Base-by-base conservation (phyloP, 2,888 invertebrate genomes). In the Sesia apiformis region DNA sequence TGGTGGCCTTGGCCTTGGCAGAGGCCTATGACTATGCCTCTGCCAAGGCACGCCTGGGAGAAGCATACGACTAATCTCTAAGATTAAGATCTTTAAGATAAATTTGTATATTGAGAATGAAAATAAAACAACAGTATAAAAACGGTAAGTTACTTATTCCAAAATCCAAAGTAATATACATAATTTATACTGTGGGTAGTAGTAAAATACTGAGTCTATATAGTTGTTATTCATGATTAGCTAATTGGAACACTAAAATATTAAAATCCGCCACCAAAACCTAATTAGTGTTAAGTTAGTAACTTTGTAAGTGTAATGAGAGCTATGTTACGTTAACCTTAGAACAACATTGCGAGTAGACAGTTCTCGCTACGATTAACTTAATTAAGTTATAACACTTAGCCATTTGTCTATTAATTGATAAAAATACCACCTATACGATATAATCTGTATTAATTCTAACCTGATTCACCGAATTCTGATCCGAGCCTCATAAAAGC, bases 231-330 rank as follows among this genome's bases (percentile, higher is more conserved):
- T 8, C n/a, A 46, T 8, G 46, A 46, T 46, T 46, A 46, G 23
- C n/a, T 46, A 46, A n/a, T 46, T n/a, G 46, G 46, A 46, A 23
- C 46, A 46, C 23, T 46, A 46, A 46, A 46, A 46, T 46, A 46
- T 46, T 46, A 46, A 23, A 46, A 78, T 84, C 85, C 85, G 77
- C 76, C 85, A 85, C 84, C 84, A 64, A 74, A 74, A 72, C 72
- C 70, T 76, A 80, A 77, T 73, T 81, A 78, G 23, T 23, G 46
- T 78, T 75, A 79, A 65, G 65, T 77, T 75, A 78, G 70, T 75
- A 72, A 69, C 71, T 63, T 69, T 64, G 65, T 64, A 60, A 69
- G 72, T 74, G 74, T 67, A 70, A n/a, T 4, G 46, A 8, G 46
- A 8, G 46, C 23, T 46, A 23, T 46, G 23, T 23, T 8, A 8